phyloP scores from a whole-genome alignment of 2,113 vertebrate genomes.

The Triplophysa rosa region DNA sequence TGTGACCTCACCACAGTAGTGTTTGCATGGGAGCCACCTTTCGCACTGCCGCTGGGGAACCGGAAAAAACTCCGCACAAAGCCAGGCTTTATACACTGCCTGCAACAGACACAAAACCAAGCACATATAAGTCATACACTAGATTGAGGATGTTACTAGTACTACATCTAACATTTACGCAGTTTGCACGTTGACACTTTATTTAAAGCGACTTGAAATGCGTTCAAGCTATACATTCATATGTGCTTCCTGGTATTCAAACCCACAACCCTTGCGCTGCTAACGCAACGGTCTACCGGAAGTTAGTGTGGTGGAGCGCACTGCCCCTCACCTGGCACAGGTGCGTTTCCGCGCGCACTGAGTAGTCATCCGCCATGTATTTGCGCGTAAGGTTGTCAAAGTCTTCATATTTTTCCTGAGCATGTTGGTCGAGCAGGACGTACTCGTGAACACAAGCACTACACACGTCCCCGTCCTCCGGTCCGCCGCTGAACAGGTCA shows the following conservation, averaged over 20 bases:
- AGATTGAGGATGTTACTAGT: too few relatives aligned
- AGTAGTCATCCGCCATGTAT: constrained; percentile 83
- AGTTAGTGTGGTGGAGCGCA: background rate
- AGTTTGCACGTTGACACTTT: too few relatives aligned
- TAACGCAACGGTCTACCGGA: background rate
- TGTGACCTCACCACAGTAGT: constrained; percentile 88
- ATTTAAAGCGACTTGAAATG: too few relatives aligned
- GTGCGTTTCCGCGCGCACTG: constrained; percentile 75
- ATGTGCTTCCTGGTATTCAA: too few relatives aligned
- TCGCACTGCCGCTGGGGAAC: constrained; percentile 86
- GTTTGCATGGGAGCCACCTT: constrained; percentile 87
- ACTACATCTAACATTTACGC: background rate
- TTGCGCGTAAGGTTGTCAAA: constrained; percentile 84
- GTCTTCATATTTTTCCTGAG: constrained; percentile 91
- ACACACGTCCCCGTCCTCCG: constrained; percentile 77
- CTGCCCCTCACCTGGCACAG: constrained; percentile 29
- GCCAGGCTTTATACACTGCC: constrained; percentile 90
- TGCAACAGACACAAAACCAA: constrained; percentile 58
- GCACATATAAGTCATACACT: background rate
- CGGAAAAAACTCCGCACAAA: constrained; percentile 88
- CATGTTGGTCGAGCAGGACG: constrained; percentile 85
- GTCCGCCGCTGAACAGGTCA: constrained; percentile 75
- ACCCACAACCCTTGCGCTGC: too few relatives aligned
- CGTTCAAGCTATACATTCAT: background rate
- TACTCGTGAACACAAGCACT: constrained; percentile 82